Evolutionary conservation across 2,888 invertebrate genomes (phyloP).

Genomic region (Coleophora flavipennella): DNA sequence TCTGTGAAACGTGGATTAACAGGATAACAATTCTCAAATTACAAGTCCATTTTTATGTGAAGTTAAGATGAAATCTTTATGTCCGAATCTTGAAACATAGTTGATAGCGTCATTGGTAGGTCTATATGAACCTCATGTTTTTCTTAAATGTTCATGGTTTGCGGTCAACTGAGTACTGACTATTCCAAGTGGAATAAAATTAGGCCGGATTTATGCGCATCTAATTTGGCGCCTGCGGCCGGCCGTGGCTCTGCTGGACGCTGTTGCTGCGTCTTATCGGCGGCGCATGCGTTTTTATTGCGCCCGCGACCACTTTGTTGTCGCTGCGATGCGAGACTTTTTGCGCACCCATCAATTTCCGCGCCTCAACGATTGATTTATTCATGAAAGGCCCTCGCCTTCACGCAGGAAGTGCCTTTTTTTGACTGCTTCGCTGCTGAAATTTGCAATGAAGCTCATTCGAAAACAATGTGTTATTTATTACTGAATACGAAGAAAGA

Average conservation of each 20-base stretch:
- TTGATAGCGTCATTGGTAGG: no score
- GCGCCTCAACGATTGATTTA: conserved; percentile 68
- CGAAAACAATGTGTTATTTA: conserved; percentile 67
- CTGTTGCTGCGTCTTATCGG: conserved; percentile 35
- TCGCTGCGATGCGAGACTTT: conserved; percentile 57
- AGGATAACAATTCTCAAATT: conserved; percentile 8
- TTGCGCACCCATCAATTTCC: conserved; percentile 69
- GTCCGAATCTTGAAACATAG: no score
- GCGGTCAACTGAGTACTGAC: no score
- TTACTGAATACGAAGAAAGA: conserved; percentile 29
- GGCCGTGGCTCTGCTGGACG: conserved; percentile 35
- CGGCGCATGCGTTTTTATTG: conserved; percentile 56
- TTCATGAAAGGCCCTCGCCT: conserved; percentile 63
- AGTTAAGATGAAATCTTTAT: no score
- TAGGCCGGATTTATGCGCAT: conserved; percentile 60
- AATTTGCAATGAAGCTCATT: conserved; percentile 67
- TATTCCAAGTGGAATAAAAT: conserved; percentile 13
- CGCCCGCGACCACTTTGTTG: conserved; percentile 56
- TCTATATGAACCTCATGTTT: no score
- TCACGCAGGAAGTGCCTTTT: conserved; percentile 67
- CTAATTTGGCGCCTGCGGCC: conserved; percentile 50
- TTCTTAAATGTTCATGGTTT: background rate
- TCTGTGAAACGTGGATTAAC: no score
- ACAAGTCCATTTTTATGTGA: no score
- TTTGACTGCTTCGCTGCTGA: conserved; percentile 51